Conservation (phyloP, 1,140 invertebrate genomes). For the Potamilus streckersoni region DNA sequence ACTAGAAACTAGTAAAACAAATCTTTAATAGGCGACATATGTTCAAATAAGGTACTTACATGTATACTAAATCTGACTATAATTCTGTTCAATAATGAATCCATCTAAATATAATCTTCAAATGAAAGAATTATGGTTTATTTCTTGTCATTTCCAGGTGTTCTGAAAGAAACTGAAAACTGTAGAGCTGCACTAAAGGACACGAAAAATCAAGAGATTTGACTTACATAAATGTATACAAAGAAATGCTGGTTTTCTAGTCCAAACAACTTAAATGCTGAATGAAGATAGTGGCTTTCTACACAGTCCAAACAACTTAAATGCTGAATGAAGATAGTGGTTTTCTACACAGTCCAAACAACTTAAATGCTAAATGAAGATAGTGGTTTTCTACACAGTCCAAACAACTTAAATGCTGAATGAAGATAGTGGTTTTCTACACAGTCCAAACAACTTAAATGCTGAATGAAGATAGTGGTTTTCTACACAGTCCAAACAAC, state of each 20-base stretch:
- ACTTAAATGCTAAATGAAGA: conserved; percentile 16
- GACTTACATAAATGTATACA: conserved; percentile 28
- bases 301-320: too few relatives aligned
- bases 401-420: too few relatives aligned
- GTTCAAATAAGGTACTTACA: neutral
- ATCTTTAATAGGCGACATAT: neutral
- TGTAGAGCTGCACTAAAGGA: neutral
- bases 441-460: neutral
- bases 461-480: conserved; percentile 17
- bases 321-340: too few relatives aligned
- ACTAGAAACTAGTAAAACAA: neutral
- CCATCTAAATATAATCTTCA: neutral
- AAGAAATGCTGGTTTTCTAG: conserved; percentile 5
- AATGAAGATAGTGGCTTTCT: too few relatives aligned
- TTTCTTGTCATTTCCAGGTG: conserved; percentile 24
- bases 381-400: neutral
- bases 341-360: conserved; percentile 42
- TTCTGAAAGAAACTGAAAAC: conserved; percentile 25
- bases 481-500: conserved; percentile 33
- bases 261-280: too few relatives aligned
- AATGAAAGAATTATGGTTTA: neutral
- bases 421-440: too few relatives aligned
- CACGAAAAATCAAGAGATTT: neutral
- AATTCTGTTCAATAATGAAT: neutral
- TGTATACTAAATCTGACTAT: too few relatives aligned